Conservation (phyloP, 2,113 vertebrate genomes). For the Rhizomys pruinosus region DNA sequence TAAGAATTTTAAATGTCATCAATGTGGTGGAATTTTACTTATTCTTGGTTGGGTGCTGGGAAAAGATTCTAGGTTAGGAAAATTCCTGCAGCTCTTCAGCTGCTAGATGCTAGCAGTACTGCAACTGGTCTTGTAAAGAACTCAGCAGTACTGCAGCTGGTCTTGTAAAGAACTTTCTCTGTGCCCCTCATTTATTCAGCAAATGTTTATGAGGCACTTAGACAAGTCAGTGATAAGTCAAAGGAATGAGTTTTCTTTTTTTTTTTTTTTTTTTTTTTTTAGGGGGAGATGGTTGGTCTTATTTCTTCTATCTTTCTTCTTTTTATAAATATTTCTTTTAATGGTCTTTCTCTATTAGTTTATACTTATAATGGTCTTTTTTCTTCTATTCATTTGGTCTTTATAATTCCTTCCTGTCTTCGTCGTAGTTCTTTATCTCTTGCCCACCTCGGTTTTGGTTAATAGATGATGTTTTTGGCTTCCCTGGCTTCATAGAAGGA, state of each 20-base stretch:
- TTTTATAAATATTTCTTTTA: no score
- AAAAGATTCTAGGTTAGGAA: neutral
- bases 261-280: no score
- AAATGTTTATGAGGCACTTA: constrained; percentile 26
- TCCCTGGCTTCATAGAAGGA: no score
- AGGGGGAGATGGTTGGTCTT: no score
- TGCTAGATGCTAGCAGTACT: neutral
- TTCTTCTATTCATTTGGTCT: no score
- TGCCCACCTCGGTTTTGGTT: no score
- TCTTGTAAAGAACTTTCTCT: neutral
- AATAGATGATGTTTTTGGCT: no score
- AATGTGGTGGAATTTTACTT: constrained; percentile 6
- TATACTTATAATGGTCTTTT: no score
- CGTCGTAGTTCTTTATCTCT: no score
- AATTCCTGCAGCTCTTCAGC: neutral
- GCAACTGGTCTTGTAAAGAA: neutral
- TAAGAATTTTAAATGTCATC: constrained; percentile 48
- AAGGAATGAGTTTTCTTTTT: constrained; percentile 18
- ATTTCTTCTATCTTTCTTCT: no score
- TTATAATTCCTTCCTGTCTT: no score
- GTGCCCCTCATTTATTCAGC: neutral
- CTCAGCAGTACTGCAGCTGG: neutral
- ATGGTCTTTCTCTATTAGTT: no score
- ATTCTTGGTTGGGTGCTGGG: neutral
- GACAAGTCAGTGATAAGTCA: neutral